Conservation (phyloP, 2,113 vertebrate genomes). For the Pangasianodon gigas region DNA sequence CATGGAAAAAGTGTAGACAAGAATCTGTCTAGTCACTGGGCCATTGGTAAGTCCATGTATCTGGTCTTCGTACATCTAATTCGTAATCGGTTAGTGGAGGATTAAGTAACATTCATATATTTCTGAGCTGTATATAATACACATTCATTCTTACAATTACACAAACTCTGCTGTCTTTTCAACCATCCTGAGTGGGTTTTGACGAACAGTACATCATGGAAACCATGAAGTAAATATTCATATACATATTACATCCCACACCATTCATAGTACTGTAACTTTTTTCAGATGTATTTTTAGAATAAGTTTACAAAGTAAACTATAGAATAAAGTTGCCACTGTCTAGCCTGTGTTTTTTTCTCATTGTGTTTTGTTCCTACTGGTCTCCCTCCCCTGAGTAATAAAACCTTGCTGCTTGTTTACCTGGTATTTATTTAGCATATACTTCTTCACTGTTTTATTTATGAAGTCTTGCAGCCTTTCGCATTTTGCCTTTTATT, state of each 20-base stretch:
- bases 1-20: background rate
- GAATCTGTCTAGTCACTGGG: background rate
- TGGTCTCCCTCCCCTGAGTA: background rate
- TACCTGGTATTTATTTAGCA: background rate
- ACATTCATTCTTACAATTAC: background rate
- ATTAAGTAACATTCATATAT: background rate
- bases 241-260: too few species aligned
- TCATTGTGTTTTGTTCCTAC: background rate
- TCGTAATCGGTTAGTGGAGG: background rate
- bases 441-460: background rate
- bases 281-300: background rate
- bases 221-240: background rate
- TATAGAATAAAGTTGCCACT: background rate
- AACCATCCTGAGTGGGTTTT: background rate
- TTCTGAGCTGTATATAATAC: background rate
- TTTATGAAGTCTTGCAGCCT: background rate
- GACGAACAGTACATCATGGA: background rate
- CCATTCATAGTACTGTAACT: too few species aligned
- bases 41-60: background rate
- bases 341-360: background rate
- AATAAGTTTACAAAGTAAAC: too few species aligned
- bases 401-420: background rate
- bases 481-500: background rate
- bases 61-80: background rate
- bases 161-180: background rate